phyloP scores from a whole-genome alignment of 1,140 invertebrate genomes.

The Drosophila nannoptera region DNA sequence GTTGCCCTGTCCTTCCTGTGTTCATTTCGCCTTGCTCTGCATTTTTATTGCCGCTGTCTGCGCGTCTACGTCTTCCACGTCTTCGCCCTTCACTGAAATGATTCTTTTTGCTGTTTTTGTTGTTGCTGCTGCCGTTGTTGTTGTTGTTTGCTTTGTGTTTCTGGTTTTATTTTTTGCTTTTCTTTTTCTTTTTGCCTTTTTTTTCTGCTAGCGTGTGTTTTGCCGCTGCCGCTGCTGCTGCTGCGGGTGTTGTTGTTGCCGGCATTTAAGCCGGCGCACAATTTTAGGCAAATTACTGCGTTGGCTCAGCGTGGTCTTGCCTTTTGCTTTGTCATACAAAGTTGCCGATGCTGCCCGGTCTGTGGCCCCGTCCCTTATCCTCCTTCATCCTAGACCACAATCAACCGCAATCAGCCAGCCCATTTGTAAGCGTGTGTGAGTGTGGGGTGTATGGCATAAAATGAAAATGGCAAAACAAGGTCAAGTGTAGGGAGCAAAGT shows the following conservation, averaged over 20 bases:
- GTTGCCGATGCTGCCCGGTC: conserved; percentile 36
- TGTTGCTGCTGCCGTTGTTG: conserved; percentile 16
- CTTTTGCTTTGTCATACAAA: conserved; percentile 56
- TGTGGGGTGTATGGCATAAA: conserved; percentile 50
- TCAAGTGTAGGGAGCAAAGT: conserved; percentile 76
- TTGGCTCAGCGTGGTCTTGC: conserved; percentile 49
- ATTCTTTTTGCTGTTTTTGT: conserved; percentile 12
- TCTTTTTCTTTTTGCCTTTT: too few species aligned
- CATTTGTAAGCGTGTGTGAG: conserved; percentile 34
- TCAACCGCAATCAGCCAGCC: conserved; percentile 59
- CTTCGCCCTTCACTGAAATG: conserved; percentile 43
- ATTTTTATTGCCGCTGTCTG: conserved; percentile 63
- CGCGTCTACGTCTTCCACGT: conserved; percentile 26
- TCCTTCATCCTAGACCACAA: conserved; percentile 36
- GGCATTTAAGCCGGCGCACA: conserved; percentile 57
- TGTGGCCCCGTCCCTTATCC: too few species aligned
- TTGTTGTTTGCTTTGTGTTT: conserved; percentile 17
- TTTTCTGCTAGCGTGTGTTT: too few species aligned
- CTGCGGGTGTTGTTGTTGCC: conserved; percentile 37
- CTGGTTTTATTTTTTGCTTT: conserved; percentile 18
- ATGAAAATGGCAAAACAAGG: conserved; percentile 76
- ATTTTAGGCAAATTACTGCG: conserved; percentile 59
- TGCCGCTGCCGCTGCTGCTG: conserved; percentile 23
- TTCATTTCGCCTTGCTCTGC: conserved; percentile 66
- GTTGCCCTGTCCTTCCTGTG: conserved; percentile 72